Evolutionary conservation across 2,888 invertebrate species (phyloP).

Genomic region (Steinernema scapterisci): DNA sequence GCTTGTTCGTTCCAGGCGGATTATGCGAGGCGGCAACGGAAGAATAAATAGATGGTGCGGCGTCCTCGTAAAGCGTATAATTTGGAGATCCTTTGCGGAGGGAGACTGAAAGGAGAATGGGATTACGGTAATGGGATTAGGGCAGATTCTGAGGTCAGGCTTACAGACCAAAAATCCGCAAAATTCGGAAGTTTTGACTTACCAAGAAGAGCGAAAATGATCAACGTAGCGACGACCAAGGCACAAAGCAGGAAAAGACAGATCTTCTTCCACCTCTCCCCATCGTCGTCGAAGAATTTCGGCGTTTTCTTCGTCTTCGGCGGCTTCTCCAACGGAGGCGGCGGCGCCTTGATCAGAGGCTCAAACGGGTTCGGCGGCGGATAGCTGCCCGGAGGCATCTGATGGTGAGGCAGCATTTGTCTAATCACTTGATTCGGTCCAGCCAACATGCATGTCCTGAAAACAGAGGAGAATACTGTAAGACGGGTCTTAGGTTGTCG

Average conservation of each 20-base stretch:
- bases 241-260: not conserved
- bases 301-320: conserved; percentile 1
- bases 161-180: no score
- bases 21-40: conserved; percentile 24
- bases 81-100: conserved; percentile 26
- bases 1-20: conserved; percentile 29
- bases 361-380: conserved; percentile 17
- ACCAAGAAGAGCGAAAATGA: conserved; percentile 6
- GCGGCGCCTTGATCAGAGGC: conserved; percentile 16
- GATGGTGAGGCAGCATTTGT: conserved; percentile 1
- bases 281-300: conserved; percentile 7
- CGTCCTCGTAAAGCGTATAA: conserved; percentile 30
- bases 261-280: conserved; percentile 27
- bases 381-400: not conserved
- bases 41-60: conserved; percentile 17
- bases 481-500: no score
- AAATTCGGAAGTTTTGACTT: no score
- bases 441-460: conserved; percentile 28
- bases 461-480: not conserved
- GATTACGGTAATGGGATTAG: not conserved
- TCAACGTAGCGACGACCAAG: not conserved
- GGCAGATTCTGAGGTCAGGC: not conserved
- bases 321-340: conserved; percentile 9
- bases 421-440: conserved; percentile 30
- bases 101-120: not conserved